Base-by-base conservation (phyloP, 2,888 invertebrate genomes). In the Mythimna impura region DNA sequence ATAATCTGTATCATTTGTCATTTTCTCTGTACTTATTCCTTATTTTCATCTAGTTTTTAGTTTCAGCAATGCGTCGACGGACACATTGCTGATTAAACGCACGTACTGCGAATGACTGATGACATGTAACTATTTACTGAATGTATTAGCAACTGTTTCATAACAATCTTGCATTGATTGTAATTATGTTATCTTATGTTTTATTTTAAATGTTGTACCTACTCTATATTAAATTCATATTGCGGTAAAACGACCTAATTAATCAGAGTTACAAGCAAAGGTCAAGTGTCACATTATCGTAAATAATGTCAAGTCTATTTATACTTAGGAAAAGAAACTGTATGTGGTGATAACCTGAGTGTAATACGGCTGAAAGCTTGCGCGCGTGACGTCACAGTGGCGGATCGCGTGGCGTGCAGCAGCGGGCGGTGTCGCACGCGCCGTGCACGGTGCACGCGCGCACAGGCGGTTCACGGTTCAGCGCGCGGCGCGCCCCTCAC, bases 391-490 rank as follows among this genome's bases (percentile, higher is more conserved):
- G 83, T 80, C 83, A 80, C 60, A 12, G 17, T 25, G 55, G 61
- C 63, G 72, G 47, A 43, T 67, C n/a, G 34, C 58, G 36, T 12
- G 34, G 65, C 60, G 71, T 78, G 82, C 74, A 76, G 9, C 22
- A 14, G 36, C n/a, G 64, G 10, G 68, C 66, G 34, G 34, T 52
- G 78, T 71, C 82, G 66, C 63, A 78, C 54, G 61, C 74, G 47
- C 63, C 62, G 71, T 78, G 83, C 73, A 76, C 71, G 83, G 50
- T 9, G 50, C 50, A 50, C 65, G 76, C 69, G 66, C 63, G 72
- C 58, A 0, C 67, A 22, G 50, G 2, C 60, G 14, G 88, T 91
- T 92, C 91, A 91, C 91, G 92, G 92, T 90, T 93, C 91, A 92
- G 89, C 89, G 90, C 89, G 88, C 89, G 75, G 78, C 72, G 79